Evolutionary conservation across 2,888 invertebrate genomes (phyloP).

Genomic region (Prosopocoilus inquinatus): DNA sequence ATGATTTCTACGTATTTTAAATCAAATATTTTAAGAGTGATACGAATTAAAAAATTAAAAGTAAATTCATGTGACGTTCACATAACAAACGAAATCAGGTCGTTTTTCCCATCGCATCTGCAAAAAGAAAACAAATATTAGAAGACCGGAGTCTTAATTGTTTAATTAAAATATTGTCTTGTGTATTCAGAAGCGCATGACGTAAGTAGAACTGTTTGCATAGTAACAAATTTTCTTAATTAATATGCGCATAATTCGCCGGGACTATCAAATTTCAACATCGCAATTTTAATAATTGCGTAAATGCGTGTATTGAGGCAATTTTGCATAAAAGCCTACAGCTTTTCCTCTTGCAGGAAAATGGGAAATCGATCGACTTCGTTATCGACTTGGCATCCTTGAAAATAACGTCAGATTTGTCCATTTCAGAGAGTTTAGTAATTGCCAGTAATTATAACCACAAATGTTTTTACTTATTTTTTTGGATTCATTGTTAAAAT

Average conservation of each 20-base stretch:
- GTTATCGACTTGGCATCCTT: conserved; percentile 9
- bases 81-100: not conserved
- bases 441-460: too few species aligned
- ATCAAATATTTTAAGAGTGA: too few species aligned
- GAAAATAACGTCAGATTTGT: not conserved
- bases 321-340: not conserved
- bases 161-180: not conserved
- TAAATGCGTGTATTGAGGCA: too few species aligned
- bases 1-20: too few species aligned
- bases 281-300: not conserved
- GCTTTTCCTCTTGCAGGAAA: conserved; percentile 9
- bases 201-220: not conserved
- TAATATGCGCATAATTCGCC: not conserved
- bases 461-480: too few species aligned
- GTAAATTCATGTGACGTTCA: too few species aligned
- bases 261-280: not conserved
- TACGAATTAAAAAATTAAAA: too few species aligned
- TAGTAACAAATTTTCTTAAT: conserved; percentile 1
- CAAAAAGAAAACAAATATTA: not conserved
- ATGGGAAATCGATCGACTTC: conserved; percentile 7
- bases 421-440: too few species aligned
- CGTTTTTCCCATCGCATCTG: not conserved
- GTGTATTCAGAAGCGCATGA: not conserved
- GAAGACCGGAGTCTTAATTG: not conserved
- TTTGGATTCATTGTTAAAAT: too few species aligned